Conservation (phyloP, 2,797 vertebrate genomes). For the Melanotaenia maccullochi region DNA sequence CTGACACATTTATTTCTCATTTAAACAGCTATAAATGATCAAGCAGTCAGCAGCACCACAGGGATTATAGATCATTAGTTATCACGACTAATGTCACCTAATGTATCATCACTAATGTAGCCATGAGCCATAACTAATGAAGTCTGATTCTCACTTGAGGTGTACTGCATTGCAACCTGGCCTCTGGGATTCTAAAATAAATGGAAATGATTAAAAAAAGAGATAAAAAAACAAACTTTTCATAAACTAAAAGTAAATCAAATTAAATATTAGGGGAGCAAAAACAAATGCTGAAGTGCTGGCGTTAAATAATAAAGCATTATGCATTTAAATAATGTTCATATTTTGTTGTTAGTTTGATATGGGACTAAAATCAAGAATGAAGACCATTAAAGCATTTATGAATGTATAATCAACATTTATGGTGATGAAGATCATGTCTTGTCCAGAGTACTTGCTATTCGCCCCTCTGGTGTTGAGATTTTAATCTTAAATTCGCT, state of each 20-base stretch:
- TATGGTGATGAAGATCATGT: not conserved
- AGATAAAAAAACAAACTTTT: not conserved
- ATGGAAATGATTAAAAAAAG: not conserved
- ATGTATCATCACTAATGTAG: not conserved
- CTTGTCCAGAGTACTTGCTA: not conserved
- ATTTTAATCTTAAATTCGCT: constrained; percentile 8
- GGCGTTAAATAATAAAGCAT: not conserved
- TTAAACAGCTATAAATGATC: not conserved
- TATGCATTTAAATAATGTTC: not conserved
- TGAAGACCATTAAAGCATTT: not conserved
- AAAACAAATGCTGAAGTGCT: not conserved
- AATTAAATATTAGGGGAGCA: not conserved
- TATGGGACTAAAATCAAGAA: not conserved
- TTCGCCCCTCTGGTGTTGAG: not conserved
- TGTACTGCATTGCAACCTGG: not conserved
- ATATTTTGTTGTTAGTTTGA: not conserved
- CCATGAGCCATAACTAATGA: not conserved
- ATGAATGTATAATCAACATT: not conserved
- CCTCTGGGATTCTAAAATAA: no score
- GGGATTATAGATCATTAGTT: not conserved
- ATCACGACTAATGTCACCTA: not conserved
- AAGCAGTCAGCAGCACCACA: not conserved
- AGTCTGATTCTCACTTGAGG: not conserved
- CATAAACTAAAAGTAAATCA: not conserved
- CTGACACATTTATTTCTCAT: not conserved